Percentiles rank a stretch among this genome's conserved stretches.
Evolutionary conservation across 2,888 invertebrate species (phyloP).

Genomic region (Scaptomyza reducta): DNA sequence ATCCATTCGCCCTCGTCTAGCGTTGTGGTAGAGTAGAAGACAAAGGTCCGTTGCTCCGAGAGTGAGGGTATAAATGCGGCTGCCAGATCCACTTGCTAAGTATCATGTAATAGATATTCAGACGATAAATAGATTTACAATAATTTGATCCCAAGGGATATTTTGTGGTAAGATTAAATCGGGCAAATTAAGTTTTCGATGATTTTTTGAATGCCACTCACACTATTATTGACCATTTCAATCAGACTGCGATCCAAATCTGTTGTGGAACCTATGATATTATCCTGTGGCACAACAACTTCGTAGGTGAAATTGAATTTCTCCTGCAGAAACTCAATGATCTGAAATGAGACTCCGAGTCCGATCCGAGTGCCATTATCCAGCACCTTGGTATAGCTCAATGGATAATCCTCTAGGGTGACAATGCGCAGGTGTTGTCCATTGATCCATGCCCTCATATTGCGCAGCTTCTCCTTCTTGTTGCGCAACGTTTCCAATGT

Average conservation of each 20-base stretch:
- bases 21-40: constrained; percentile 86
- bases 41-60: constrained; percentile 85
- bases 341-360: constrained; percentile 89
- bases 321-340: constrained; percentile 88
- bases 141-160: too few relatives aligned
- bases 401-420: constrained; percentile 86
- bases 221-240: constrained; percentile 86
- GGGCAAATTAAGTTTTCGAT: too few relatives aligned
- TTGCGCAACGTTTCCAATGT: constrained; percentile 61
- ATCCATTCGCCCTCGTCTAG: constrained; percentile 91
- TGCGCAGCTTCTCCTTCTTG: constrained; percentile 62
- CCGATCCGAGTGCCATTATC: constrained; percentile 87
- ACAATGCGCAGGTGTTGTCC: constrained; percentile 81
- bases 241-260: constrained; percentile 87
- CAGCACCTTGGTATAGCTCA: constrained; percentile 85
- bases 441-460: constrained; percentile 76
- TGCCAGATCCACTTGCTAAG: constrained; percentile 89
- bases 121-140: too few relatives aligned
- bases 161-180: too few relatives aligned
- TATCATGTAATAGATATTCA: not conserved
- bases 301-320: constrained; percentile 91
- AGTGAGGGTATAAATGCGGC: constrained; percentile 91
- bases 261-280: constrained; percentile 86
- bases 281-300: constrained; percentile 87
- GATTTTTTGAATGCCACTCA: constrained; percentile 31